Conservation (phyloP, 35 echinoderm and acorn worm species). For the Amphiura filiformis region DNA sequence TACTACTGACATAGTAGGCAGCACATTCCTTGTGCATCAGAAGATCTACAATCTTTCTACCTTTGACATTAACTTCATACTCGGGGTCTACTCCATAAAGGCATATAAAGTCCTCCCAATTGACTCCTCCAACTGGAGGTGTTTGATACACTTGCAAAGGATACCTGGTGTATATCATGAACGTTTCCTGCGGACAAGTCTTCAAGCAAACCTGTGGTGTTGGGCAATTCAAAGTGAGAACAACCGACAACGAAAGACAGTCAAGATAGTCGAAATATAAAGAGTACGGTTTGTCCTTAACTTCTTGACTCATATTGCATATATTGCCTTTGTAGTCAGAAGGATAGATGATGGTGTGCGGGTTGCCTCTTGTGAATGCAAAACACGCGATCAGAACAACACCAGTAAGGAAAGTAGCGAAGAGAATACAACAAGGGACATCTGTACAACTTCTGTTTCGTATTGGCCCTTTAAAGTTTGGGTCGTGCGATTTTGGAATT, state of each 20-base stretch:
- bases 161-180: constrained; percentile 51
- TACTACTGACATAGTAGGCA: constrained; percentile 53
- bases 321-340: constrained; percentile 70
- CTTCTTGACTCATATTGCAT: constrained; percentile 46
- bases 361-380: constrained; percentile 73
- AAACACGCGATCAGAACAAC: constrained; percentile 64
- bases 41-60: constrained; percentile 30
- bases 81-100: constrained; percentile 73
- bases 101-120: constrained; percentile 88
- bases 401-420: constrained; percentile 58
- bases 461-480: constrained; percentile 76
- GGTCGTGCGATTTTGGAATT: constrained; percentile 57
- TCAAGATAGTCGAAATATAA: constrained; percentile 91
- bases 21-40: constrained; percentile 46
- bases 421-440: constrained; percentile 85
- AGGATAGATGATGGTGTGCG: constrained; percentile 67
- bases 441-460: constrained; percentile 88
- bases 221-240: constrained; percentile 57
- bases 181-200: constrained; percentile 56
- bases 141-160: neutral
- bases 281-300: constrained; percentile 43
- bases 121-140: constrained; percentile 17
- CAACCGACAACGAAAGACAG: constrained; percentile 35
- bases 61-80: constrained; percentile 15
- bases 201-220: constrained; percentile 72